phyloP scores from a whole-genome alignment of 1,140 invertebrate genomes.

The Venustaconcha ellipsiformis region DNA sequence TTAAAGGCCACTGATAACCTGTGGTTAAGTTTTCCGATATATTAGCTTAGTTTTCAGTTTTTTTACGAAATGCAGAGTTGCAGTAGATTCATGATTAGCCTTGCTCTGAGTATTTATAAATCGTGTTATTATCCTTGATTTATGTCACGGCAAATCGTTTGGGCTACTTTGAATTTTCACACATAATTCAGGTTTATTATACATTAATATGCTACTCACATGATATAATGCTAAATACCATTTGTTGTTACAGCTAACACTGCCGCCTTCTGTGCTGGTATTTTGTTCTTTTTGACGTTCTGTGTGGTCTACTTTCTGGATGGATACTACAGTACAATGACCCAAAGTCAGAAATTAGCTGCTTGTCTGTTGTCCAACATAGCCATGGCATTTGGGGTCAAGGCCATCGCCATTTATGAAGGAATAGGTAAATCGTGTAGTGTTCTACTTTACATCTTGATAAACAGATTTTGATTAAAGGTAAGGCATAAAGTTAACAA shows the following conservation, averaged over 20 bases:
- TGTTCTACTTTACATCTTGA: neutral
- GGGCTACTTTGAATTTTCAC: no score
- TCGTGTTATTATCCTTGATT: no score
- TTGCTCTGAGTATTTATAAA: no score
- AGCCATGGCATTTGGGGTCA: slow-evolving; percentile 49
- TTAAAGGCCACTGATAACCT: no score
- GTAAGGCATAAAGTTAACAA: neutral
- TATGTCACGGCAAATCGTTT: no score
- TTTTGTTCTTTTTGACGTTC: slow-evolving; percentile 60
- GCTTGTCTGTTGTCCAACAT: slow-evolving; percentile 46
- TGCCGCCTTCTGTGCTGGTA: slow-evolving; percentile 57
- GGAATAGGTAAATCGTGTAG: slow-evolving; percentile 67
- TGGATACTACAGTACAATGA: slow-evolving; percentile 68
- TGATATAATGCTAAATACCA: neutral
- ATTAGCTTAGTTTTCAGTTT: no score
- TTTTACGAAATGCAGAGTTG: no score
- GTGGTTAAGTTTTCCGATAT: no score
- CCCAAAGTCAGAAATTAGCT: slow-evolving; percentile 33
- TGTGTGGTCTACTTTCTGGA: slow-evolving; percentile 72
- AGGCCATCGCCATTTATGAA: slow-evolving; percentile 53
- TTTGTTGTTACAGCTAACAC: slow-evolving; percentile 54
- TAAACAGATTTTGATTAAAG: neutral
- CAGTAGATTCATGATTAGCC: no score
- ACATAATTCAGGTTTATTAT: no score
- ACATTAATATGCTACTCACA: no score